Evolutionary conservation across 2,113 vertebrate genomes (phyloP).

Genomic region (Lepus europaeus): DNA sequence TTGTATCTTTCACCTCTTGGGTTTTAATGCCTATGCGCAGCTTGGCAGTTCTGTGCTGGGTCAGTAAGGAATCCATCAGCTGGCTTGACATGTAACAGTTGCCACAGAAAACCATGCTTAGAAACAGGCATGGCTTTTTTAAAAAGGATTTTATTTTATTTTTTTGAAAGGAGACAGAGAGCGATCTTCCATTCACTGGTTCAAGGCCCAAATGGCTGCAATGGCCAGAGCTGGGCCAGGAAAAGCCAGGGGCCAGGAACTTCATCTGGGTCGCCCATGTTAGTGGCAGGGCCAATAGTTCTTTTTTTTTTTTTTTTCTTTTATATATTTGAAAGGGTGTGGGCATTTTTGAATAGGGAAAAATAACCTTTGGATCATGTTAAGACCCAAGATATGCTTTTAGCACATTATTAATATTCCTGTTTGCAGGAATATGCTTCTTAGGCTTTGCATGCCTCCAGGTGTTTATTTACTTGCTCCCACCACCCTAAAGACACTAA

Average conservation of each 20-base stretch:
- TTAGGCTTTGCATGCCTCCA: not conserved
- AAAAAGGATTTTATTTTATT: too few relatives aligned
- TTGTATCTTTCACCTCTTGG: not conserved
- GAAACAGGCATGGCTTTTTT: not conserved
- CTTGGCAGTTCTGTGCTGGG: not conserved
- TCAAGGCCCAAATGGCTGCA: too few relatives aligned
- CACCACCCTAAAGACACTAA: not conserved
- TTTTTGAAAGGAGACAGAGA: too few relatives aligned
- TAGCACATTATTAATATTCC: not conserved
- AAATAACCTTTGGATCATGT: not conserved
- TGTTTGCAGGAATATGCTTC: not conserved
- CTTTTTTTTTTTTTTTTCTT: too few relatives aligned
- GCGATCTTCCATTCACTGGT: too few relatives aligned
- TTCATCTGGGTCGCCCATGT: too few relatives aligned
- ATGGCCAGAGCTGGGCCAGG: too few relatives aligned
- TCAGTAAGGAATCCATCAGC: not conserved
- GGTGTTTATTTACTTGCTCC: not conserved
- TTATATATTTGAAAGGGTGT: too few relatives aligned
- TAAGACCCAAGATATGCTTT: not conserved
- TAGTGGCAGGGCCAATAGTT: too few relatives aligned
- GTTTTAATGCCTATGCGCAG: not conserved
- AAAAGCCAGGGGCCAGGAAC: too few relatives aligned
- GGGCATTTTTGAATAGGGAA: not conserved
- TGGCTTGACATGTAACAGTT: not conserved
- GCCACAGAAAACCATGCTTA: not conserved